phyloP scores from a whole-genome alignment of 2,797 vertebrate genomes.

The Petrocephalus sullivani region DNA sequence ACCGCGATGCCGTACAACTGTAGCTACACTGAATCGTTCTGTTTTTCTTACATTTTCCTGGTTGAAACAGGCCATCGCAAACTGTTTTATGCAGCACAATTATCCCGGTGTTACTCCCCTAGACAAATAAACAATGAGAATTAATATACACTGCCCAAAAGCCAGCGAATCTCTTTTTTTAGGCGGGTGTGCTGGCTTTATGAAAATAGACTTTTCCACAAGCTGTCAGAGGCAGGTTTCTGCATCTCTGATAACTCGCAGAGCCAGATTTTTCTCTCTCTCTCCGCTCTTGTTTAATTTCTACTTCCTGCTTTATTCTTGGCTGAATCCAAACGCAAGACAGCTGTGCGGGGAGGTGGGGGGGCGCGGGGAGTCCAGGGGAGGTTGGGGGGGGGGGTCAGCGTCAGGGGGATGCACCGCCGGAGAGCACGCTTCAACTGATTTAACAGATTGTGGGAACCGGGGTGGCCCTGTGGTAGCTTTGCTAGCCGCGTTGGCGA shows the following conservation, averaged over 20 bases:
- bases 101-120: conserved; percentile 12
- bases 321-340: conserved; percentile 72
- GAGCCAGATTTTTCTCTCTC: conserved; percentile 29
- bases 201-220: conserved; percentile 46
- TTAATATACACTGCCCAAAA: conserved; percentile 21
- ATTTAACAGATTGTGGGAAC: conserved; percentile 64
- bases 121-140: conserved; percentile 25
- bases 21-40: background rate
- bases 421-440: conserved; percentile 50
- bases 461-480: conserved; percentile 37
- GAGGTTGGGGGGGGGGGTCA: background rate
- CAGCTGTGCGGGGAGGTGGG: conserved; percentile 65
- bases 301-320: conserved; percentile 74
- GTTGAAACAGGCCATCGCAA: background rate
- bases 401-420: background rate
- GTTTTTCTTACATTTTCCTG: background rate
- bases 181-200: conserved; percentile 36
- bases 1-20: background rate
- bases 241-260: conserved; percentile 51
- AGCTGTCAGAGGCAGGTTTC: conserved; percentile 48
- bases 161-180: conserved; percentile 20
- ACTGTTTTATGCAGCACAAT: conserved; percentile 20
- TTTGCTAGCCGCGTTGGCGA: background rate
- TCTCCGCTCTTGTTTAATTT: conserved; percentile 70
- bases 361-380: conserved; percentile 26